Evolutionary conservation across 2,888 invertebrate genomes (phyloP).

Genomic region (Phengaris alcon): DNA sequence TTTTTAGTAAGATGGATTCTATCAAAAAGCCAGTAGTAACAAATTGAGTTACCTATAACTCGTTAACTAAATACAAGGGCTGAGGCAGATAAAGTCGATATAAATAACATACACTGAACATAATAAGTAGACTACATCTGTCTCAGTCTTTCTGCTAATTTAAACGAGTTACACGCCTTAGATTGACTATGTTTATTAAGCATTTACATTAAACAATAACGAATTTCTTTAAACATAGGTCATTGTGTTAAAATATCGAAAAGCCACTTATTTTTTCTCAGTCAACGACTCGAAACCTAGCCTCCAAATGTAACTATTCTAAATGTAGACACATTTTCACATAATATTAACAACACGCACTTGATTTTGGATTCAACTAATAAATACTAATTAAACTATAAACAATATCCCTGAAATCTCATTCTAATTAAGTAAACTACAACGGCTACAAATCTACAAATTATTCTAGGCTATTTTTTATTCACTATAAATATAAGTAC

Average conservation of each 20-base stretch:
- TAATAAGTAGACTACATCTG: too few species aligned
- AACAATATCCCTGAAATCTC: constrained; percentile 36
- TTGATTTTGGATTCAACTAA: background rate
- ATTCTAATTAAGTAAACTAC: constrained; percentile 36
- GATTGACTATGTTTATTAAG: too few species aligned
- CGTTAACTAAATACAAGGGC: too few species aligned
- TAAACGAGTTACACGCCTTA: too few species aligned
- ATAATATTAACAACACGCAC: background rate
- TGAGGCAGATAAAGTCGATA: too few species aligned
- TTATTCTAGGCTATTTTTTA: constrained; percentile 44
- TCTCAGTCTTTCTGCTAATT: too few species aligned
- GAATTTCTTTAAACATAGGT: background rate
- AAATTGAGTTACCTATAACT: too few species aligned
- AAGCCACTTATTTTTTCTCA: background rate
- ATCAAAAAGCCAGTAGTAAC: too few species aligned
- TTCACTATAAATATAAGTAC: constrained; percentile 40
- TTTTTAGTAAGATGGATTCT: too few species aligned
- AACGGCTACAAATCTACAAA: constrained; percentile 43
- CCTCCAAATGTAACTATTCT: background rate
- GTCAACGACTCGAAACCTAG: background rate
- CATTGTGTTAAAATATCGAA: background rate
- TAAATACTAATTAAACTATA: constrained; percentile 29
- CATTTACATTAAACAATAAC: background rate
- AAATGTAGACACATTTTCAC: background rate
- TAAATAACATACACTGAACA: too few species aligned